Evolutionary conservation across 2,797 vertebrate genomes (phyloP), one percentile per base, ranked within the genome.

Genomic region (Schizopygopsis pylzovi): DNA sequence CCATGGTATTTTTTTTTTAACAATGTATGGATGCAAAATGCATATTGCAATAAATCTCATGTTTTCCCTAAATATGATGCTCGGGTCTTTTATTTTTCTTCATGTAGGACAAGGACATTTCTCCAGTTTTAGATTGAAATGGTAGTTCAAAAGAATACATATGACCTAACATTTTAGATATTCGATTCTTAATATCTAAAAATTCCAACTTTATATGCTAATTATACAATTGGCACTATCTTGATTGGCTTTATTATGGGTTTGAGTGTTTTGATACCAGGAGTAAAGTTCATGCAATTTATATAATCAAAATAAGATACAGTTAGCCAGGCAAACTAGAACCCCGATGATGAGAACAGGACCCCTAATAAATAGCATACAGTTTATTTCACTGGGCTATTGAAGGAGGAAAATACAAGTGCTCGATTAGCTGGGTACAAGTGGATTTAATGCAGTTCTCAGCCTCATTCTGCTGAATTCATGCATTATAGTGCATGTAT

Each of bases 1-100:
- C 95, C 94, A 91, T 78, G 71, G 84, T 92, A 91, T 84, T 87
- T 91, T 94, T 22, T 91, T 94, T 91, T 91, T 84, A 91, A 90
- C 90, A 82, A 90, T 95, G 92, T 95, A 92, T 94, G 95, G 94
- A 96, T 95, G 93, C 95, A 83, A 90, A 93, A 94, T 96, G 95
- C 95, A 96, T 95, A 95, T 92, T 93, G 95, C 95, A 96, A 96
- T 96, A 96, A 96, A 96, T 94, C 94, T 92, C 92, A 92, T 95
- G 95, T 96, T 96, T 96, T 95, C 95, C 95, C 92, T 87, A 87
- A 86, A 41, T 9, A 28, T 28, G 15, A 1, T 47, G 88, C 83
- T 92, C 41, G 20, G 7, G 86, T 75, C 37, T 89, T 92, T 90
- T 52, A 86, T 87, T 78, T 45, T 47, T 41, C 37, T 73, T 59